Evolutionary conservation across 2,888 invertebrate species (phyloP).

Genomic region (Lathronympha strigana): DNA sequence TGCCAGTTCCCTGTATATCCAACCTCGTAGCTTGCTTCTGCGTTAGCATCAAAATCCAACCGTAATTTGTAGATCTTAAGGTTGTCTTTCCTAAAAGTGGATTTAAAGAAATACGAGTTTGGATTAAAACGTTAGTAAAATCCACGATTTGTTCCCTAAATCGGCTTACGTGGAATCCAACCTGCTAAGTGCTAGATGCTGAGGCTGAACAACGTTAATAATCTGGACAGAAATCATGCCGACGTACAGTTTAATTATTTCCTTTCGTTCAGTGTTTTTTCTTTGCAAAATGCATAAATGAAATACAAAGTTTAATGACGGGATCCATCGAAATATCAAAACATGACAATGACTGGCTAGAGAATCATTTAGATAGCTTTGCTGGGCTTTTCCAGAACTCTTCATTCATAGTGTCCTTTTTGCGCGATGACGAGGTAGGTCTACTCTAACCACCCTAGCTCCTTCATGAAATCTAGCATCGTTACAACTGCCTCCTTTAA

Average conservation of each 20-base stretch:
- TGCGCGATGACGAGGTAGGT: no score
- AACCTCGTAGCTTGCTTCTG: not conserved
- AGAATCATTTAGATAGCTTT: no score
- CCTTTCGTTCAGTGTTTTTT: conserved; percentile 2
- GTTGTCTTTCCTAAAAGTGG: not conserved
- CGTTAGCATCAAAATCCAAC: not conserved
- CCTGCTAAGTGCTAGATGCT: conserved; percentile 34
- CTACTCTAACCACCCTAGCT: no score
- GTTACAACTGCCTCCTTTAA: no score
- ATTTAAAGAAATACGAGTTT: not conserved
- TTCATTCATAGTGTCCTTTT: no score
- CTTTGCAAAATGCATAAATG: not conserved
- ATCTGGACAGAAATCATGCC: conserved; percentile 1
- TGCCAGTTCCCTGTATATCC: not conserved
- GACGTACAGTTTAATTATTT: not conserved
- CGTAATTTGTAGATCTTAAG: not conserved
- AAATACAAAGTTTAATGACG: not conserved
- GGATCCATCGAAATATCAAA: no score
- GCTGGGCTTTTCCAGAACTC: no score
- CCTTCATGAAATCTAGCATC: no score
- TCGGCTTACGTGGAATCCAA: conserved; percentile 36
- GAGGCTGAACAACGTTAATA: conserved; percentile 28
- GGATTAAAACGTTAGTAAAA: not conserved
- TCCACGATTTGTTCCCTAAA: conserved; percentile 40
- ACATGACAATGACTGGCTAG: no score